phyloP scores from a whole-genome alignment of 2,797 vertebrate species.

The Tragelaphus oryx region DNA sequence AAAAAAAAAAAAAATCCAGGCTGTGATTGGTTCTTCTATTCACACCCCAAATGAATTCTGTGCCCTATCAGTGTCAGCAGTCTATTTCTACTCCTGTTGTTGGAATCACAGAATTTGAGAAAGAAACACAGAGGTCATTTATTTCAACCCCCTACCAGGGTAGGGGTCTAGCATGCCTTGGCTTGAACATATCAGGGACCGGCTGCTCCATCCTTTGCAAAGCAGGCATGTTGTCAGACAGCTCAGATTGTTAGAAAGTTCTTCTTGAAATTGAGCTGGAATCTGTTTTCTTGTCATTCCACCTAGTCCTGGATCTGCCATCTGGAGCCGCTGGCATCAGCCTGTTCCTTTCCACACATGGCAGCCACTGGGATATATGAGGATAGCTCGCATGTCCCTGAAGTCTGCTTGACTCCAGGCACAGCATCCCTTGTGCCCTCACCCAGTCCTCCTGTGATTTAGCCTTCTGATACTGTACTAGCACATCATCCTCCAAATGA shows the following conservation, averaged over 20 bases:
- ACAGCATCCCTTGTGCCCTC: not conserved
- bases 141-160: not conserved
- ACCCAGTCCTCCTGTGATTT: not conserved
- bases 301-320: constrained; percentile 65
- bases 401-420: not conserved
- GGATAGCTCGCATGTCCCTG: constrained; percentile 39
- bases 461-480: not conserved
- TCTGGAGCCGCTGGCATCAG: constrained; percentile 72
- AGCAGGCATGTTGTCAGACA: constrained; percentile 49
- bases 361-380: constrained; percentile 59
- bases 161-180: not conserved
- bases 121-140: not conserved
- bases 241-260: constrained; percentile 71
- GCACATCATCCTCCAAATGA: not conserved
- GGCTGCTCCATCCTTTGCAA: constrained; percentile 2
- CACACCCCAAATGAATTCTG: not conserved
- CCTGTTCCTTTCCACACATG: constrained; percentile 46
- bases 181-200: not conserved
- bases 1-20: not conserved
- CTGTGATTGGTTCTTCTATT: not conserved
- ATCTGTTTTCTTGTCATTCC: constrained; percentile 60
- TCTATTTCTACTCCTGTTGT: not conserved
- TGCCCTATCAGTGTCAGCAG: not conserved
- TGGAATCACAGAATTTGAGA: not conserved
- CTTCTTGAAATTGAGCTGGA: constrained; percentile 64